These are phyloP conservation scores for Hypsibius dujardini DNA, from an alignment of 1,140 invertebrate species.

Conservation along the genomic window DNA sequence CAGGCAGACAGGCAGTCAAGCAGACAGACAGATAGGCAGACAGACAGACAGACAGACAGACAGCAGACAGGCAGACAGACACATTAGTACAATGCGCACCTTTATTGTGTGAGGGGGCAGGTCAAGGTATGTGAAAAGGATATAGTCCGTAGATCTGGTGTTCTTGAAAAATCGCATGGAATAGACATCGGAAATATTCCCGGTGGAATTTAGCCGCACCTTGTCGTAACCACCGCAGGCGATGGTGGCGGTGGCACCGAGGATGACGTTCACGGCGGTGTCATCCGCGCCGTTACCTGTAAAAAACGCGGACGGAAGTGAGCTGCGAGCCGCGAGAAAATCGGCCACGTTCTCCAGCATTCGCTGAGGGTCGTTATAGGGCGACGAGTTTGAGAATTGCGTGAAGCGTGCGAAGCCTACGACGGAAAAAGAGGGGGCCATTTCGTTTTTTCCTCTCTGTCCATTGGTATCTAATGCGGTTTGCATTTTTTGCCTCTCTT, in stretches of 20 bases:
- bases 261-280: background rate
- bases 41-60: too few relatives aligned
- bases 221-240: background rate
- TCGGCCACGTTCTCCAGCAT: background rate
- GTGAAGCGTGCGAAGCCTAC: background rate
- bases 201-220: background rate
- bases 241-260: background rate
- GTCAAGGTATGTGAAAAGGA: slow-evolving; percentile 6
- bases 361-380: background rate
- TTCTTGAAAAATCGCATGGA: slow-evolving; percentile 6
- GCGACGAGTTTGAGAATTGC: background rate
- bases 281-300: background rate
- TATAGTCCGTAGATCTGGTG: background rate
- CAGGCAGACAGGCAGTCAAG: too few relatives aligned
- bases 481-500: too few relatives aligned
- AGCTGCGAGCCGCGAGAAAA: background rate
- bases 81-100: too few relatives aligned
- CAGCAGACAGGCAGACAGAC: too few relatives aligned
- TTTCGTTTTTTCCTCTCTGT: too few relatives aligned
- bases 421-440: background rate
- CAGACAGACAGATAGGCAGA: too few relatives aligned
- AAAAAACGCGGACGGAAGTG: background rate
- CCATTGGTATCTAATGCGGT: too few relatives aligned
- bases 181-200: background rate
- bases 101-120: background rate